Evolutionary conservation across 2,797 vertebrate genomes (phyloP).

Genomic region (Hemitrygon akajei): DNA sequence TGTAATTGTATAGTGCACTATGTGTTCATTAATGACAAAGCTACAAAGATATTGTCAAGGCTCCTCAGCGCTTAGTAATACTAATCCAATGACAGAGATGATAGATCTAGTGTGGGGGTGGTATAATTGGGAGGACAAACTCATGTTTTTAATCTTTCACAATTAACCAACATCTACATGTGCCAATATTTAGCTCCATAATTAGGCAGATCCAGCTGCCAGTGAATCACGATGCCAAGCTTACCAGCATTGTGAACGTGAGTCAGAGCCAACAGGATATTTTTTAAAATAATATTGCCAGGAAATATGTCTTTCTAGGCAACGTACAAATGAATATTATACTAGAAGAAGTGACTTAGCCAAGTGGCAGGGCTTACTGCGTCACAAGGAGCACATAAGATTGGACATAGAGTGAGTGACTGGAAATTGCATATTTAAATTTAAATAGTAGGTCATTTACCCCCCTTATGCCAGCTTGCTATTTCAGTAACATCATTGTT

Average conservation of each 20-base stretch:
- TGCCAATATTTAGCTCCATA: constrained; percentile 26
- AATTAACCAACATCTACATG: background rate
- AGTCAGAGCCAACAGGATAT: background rate
- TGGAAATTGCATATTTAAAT: too few species aligned
- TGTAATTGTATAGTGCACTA: background rate
- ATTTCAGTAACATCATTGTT: too few species aligned
- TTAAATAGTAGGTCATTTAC: too few species aligned
- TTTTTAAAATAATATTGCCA: background rate
- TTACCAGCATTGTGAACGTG: background rate
- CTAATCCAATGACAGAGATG: too few species aligned
- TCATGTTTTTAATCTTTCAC: background rate
- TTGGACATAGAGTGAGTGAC: background rate
- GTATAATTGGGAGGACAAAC: too few species aligned
- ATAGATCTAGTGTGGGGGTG: too few species aligned
- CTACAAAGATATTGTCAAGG: too few species aligned
- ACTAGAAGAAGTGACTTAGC: background rate
- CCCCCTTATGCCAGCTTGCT: too few species aligned
- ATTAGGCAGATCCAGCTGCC: background rate
- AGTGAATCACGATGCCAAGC: background rate
- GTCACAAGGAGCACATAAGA: background rate
- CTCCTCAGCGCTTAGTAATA: too few species aligned
- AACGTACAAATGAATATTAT: background rate
- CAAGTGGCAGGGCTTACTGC: background rate
- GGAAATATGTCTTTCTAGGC: background rate
- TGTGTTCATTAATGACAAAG: too few species aligned